phyloP scores from a whole-genome alignment of 2,113 vertebrate genomes.

The Myrmecobius fasciatus region DNA sequence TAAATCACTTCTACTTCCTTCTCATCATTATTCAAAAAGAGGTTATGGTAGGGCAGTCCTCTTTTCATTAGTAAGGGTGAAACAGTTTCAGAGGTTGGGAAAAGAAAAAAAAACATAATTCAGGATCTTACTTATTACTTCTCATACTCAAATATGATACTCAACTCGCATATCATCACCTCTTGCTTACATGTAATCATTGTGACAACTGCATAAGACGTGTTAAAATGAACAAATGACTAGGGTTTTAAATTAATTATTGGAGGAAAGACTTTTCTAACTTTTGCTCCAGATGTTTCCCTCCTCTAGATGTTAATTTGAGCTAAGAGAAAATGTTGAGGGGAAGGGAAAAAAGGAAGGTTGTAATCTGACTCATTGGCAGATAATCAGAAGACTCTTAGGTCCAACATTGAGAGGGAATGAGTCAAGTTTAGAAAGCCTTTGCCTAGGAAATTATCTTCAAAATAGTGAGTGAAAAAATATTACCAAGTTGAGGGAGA shows the following conservation, averaged over 20 bases:
- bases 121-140: conserved; percentile 10
- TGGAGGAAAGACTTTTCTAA: neutral
- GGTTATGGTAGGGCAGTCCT: neutral
- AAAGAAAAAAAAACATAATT: neutral
- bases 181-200: neutral
- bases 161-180: neutral
- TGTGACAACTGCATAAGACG: neutral
- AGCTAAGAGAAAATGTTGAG: neutral
- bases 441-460: neutral
- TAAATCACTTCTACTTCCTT: neutral
- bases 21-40: neutral
- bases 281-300: neutral
- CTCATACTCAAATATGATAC: neutral
- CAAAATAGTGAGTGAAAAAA: neutral
- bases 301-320: neutral
- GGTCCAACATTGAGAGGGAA: neutral
- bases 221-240: conserved; percentile 16
- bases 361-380: neutral
- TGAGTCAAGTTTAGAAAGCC: neutral
- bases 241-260: conserved; percentile 6
- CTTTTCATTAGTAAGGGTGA: conserved; percentile 35
- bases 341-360: neutral
- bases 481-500: neutral
- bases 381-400: neutral
- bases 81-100: neutral